A percentile compares a stretch with the other conserved stretches of the same genome.
These are phyloP conservation scores for Phenacoccus solenopsis DNA, from an alignment of 1,140 invertebrate species.

Conservation along the genomic window DNA sequence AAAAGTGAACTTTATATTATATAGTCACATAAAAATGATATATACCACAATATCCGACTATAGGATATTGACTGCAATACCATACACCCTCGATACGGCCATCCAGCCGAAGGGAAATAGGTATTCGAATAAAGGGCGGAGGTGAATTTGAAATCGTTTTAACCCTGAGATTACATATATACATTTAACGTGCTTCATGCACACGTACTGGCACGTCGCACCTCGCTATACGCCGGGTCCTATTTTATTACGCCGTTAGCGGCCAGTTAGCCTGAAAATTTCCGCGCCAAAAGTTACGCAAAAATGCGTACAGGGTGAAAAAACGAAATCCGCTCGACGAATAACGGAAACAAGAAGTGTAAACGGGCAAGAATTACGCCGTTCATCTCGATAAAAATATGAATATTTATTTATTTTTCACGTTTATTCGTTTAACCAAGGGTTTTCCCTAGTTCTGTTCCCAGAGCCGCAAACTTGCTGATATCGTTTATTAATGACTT, in stretches of 20 bases:
- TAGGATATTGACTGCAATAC: not conserved
- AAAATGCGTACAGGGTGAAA: not conserved
- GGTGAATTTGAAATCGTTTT: not conserved
- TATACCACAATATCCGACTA: not conserved
- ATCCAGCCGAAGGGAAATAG: not conserved
- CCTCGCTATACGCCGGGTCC: not conserved
- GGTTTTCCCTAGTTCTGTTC: too few species aligned
- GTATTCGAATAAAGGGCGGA: not conserved
- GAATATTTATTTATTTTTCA: not conserved
- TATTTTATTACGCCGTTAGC: not conserved
- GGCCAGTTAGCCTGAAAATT: not conserved
- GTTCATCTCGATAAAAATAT: slow-evolving; percentile 1
- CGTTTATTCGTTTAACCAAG: too few species aligned
- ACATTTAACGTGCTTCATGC: too few species aligned
- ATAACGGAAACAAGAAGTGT: not conserved
- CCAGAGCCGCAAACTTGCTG: too few species aligned
- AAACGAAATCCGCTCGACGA: not conserved
- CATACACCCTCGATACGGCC: too few species aligned
- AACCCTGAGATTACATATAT: not conserved
- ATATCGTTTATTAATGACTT: too few species aligned
- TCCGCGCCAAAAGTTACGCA: not conserved
- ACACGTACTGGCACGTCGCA: too few species aligned
- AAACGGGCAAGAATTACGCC: not conserved
- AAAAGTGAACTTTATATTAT: not conserved
- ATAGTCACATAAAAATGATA: not conserved